Evolutionary conservation across 2,113 vertebrate genomes (phyloP), one percentile per base, ranked within the genome.

Genomic region (Perca fluviatilis): DNA sequence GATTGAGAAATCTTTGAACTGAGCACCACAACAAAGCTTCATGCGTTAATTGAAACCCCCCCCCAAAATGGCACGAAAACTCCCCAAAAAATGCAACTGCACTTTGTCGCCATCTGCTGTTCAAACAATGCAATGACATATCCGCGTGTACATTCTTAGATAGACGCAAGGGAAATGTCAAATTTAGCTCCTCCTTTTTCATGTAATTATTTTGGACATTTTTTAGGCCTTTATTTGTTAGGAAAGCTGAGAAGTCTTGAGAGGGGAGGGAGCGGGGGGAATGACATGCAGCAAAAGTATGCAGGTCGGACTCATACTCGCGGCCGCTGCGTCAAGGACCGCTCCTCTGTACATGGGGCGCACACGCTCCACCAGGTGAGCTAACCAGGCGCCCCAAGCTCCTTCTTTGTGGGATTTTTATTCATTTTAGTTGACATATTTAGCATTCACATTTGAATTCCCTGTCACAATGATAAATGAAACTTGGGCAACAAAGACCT

Each of bases 1-100:
- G 77, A 68, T 76, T 75, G 69, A 73, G 56, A 77, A 86, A 67
- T 86, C 77, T 81, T 53, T 71, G 83, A 86, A 81, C 56, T 58
- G 66, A 87, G 63, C 63, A 27, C 51, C 57, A 77, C 72, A 74
- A 74, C 68, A 82, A 63, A 77, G 65, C n/a, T 11, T 46, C 16
- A 16, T 36, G 23, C 11, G 33, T 64, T 53, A 46, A 83, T 25
- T 73, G 16, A n/a, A 69, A 62, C 68, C 3, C 19, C 43, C 43
- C 23, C 27, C 27, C 27, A n/a, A 62, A 60, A 62, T 64, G 63
- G 50, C 36, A 4, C 13, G 3, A 60, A 50, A 40, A 43, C 21
- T 25, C 50, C 51, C 11, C 7, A 54, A 68, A 51, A 47, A 51
- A 47, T 15, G 43, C 47, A 63, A 36, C 7, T 76, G 67, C 53